Evolutionary conservation across 2,113 vertebrate species (phyloP).

Genomic region (Anser brachyrhynchus): DNA sequence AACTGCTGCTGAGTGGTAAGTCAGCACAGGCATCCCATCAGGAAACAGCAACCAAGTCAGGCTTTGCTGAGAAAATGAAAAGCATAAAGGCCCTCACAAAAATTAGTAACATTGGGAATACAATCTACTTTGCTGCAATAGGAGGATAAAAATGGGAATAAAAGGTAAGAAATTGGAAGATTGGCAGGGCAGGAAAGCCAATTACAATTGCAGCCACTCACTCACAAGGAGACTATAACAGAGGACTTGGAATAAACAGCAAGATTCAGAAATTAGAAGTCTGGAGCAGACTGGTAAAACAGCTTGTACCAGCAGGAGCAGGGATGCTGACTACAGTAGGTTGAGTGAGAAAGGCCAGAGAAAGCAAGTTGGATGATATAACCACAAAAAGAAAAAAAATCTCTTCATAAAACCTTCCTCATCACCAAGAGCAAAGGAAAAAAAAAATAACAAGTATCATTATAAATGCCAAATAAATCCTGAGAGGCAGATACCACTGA

Average conservation of each 20-base stretch:
- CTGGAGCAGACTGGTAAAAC: constrained; percentile 45
- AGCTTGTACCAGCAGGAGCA: constrained; percentile 58
- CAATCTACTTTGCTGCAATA: not conserved
- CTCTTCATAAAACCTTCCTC: not conserved
- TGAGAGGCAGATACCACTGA: not conserved
- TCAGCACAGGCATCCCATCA: not conserved
- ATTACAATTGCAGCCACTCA: not conserved
- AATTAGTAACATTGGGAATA: not conserved
- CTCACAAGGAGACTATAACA: not conserved
- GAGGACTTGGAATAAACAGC: not conserved
- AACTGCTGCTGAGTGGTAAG: not conserved
- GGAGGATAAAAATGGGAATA: not conserved
- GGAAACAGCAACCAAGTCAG: not conserved
- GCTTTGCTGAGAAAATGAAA: not conserved
- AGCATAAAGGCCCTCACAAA: not conserved
- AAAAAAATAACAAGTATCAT: not conserved
- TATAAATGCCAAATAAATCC: not conserved
- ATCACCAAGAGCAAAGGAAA: not conserved
- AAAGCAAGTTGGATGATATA: not conserved
- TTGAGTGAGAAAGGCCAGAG: not conserved
- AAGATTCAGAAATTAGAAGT: not conserved
- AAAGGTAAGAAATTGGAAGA: not conserved
- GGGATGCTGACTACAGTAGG: not conserved
- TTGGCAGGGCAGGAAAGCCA: not conserved
- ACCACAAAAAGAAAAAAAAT: not conserved